A percentile compares a stretch with the other conserved stretches of the same genome.
These are phyloP conservation scores for Melinaea menophilus DNA, from an alignment of 2,888 invertebrate genomes.

Conservation along the genomic window DNA sequence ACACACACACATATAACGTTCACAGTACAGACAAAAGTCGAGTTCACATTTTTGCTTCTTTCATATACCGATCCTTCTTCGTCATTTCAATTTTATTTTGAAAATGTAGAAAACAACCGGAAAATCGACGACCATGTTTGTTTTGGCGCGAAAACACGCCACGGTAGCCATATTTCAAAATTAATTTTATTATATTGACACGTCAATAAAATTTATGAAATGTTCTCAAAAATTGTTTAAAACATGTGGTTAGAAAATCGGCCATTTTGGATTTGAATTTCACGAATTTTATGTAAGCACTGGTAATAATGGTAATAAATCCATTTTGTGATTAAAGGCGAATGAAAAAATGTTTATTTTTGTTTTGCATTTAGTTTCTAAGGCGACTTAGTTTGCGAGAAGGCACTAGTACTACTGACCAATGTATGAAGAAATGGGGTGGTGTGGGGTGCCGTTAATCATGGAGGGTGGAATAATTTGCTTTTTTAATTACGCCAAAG, in stretches of 20 bases:
- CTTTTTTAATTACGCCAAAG: constrained; percentile 71
- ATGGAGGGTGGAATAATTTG: constrained; percentile 69
- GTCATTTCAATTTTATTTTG: constrained; percentile 75
- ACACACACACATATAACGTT: constrained; percentile 35
- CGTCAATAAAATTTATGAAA: constrained; percentile 4
- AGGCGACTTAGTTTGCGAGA: constrained; percentile 67
- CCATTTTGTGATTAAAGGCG: constrained; percentile 26
- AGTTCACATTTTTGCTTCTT: constrained; percentile 49
- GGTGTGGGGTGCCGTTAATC: constrained; percentile 56
- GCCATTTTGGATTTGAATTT: background rate
- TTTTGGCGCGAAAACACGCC: constrained; percentile 68
- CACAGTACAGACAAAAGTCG: constrained; percentile 30
- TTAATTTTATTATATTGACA: constrained; percentile 22
- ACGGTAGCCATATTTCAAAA: constrained; percentile 57
- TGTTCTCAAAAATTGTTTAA: constrained; percentile 9
- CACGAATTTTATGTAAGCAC: constrained; percentile 7
- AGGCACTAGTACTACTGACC: constrained; percentile 69
- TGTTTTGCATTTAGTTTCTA: constrained; percentile 72
- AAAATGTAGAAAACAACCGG: constrained; percentile 65
- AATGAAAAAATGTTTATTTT: constrained; percentile 65
- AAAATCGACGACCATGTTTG: constrained; percentile 55
- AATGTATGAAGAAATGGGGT: constrained; percentile 62
- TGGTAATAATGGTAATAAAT: constrained; percentile 13
- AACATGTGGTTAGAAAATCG: background rate
- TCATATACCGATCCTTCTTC: constrained; percentile 41